Conservation (phyloP, 2,888 invertebrate genomes). For the Trichogramma dendrolimi region DNA sequence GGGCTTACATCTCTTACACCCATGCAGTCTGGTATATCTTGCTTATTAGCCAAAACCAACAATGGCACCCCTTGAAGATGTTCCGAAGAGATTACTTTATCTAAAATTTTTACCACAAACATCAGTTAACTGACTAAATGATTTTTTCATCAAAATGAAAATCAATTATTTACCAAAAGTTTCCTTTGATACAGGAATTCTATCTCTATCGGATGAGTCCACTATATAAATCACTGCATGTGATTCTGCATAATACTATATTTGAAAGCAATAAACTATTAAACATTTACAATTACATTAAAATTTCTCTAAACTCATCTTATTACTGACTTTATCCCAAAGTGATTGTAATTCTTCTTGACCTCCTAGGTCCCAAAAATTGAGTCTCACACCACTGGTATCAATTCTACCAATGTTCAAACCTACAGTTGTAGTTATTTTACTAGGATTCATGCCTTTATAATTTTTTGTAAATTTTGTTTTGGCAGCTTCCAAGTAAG, state of each 20-base stretch:
- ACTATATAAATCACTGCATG: slow-evolving; percentile 97
- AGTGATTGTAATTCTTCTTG: slow-evolving; percentile 94
- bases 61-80: slow-evolving; percentile 85
- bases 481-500: slow-evolving; percentile 96
- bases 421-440: slow-evolving; percentile 97
- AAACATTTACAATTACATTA: slow-evolving; percentile 15
- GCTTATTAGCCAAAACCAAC: slow-evolving; percentile 92
- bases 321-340: slow-evolving; percentile 83
- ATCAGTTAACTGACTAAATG: slow-evolving; percentile 3
- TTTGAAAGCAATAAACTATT: slow-evolving; percentile 40
- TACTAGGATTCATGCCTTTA: slow-evolving; percentile 86
- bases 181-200: slow-evolving; percentile 91
- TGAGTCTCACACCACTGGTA: slow-evolving; percentile 81
- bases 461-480: slow-evolving; percentile 92
- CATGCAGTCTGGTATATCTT: slow-evolving; percentile 95
- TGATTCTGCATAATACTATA: slow-evolving; percentile 93
- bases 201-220: slow-evolving; percentile 90
- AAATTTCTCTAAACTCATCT: background rate
- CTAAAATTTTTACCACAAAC: slow-evolving; percentile 55
- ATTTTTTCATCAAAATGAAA: slow-evolving; percentile 10
- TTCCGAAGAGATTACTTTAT: slow-evolving; percentile 92
- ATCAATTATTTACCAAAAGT: slow-evolving; percentile 74
- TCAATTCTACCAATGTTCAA: slow-evolving; percentile 97
- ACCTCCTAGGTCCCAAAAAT: slow-evolving; percentile 98
- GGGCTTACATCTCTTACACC: slow-evolving; percentile 92